phyloP scores from a whole-genome alignment of 2,113 vertebrate species.

The Meriones unguiculatus region DNA sequence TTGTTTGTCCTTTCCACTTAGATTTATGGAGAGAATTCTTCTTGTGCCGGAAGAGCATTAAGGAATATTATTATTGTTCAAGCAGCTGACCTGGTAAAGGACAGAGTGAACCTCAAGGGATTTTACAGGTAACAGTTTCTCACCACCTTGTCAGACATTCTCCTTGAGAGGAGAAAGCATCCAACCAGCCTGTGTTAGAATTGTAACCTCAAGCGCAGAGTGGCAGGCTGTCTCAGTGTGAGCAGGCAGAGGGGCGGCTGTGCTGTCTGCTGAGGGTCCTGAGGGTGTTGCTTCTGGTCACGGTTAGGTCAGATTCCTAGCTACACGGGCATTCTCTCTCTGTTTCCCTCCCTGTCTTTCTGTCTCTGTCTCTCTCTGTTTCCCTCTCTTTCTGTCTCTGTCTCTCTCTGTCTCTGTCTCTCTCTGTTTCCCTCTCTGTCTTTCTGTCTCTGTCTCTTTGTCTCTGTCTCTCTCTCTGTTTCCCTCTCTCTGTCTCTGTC shows the following conservation, averaged over 20 bases:
- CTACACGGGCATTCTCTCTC: too few relatives aligned
- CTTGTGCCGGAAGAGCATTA: conserved; percentile 95
- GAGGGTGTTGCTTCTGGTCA: neutral
- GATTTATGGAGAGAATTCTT: conserved; percentile 96
- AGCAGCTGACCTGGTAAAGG: conserved; percentile 96
- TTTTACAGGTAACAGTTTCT: conserved; percentile 90
- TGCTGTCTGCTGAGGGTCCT: neutral
- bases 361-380: too few relatives aligned
- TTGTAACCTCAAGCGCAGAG: conserved; percentile 41
- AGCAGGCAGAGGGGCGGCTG: neutral
- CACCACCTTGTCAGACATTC: conserved; percentile 54
- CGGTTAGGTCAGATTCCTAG: neutral
- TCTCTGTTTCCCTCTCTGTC: too few relatives aligned
- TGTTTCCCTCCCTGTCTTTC: too few relatives aligned
- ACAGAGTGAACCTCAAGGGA: conserved; percentile 96
- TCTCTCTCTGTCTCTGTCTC: too few relatives aligned
- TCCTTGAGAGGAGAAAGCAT: neutral
- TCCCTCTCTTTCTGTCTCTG: too few relatives aligned
- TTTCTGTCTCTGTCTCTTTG: neutral
- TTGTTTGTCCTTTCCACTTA: conserved; percentile 84
- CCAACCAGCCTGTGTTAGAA: neutral
- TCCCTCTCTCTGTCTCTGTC: too few relatives aligned
- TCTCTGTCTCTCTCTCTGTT: neutral
- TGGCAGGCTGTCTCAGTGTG: neutral
- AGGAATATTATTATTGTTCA: conserved; percentile 95